These are phyloP conservation scores for Epirrhoe tristata DNA, from an alignment of 2,888 invertebrate genomes.

Conservation along the genomic window DNA sequence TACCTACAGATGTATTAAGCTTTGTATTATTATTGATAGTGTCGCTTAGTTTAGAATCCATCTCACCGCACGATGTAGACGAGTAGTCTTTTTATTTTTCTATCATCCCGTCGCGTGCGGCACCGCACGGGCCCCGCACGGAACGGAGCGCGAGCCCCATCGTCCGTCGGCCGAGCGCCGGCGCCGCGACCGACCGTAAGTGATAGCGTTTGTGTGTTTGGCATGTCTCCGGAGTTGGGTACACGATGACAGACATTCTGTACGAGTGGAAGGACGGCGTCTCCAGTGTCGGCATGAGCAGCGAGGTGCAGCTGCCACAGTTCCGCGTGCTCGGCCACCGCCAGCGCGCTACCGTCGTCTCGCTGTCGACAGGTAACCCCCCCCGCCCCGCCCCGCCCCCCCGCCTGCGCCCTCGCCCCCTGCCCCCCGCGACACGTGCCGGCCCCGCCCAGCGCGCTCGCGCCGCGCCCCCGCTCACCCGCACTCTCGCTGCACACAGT, in stretches of 20 bases:
- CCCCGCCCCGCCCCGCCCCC: constrained; percentile 25
- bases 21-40: neutral
- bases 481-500: constrained; percentile 84
- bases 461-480: constrained; percentile 18
- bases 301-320: constrained; percentile 96
- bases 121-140: constrained; percentile 30
- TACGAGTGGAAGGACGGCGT: constrained; percentile 96
- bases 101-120: constrained; percentile 46
- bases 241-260: constrained; percentile 95
- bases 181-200: constrained; percentile 56
- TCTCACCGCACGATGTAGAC: constrained; percentile 39
- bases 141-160: constrained; percentile 36
- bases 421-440: constrained; percentile 41
- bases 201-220: constrained; percentile 73
- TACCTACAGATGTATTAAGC: neutral
- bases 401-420: constrained; percentile 27
- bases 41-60: constrained; percentile 28
- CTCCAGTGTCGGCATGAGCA: constrained; percentile 95
- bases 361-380: constrained; percentile 93
- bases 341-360: constrained; percentile 95
- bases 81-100: constrained; percentile 45
- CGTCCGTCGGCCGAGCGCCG: constrained; percentile 28
- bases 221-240: constrained; percentile 91
- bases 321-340: constrained; percentile 97
- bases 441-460: constrained; percentile 23